Conservation (phyloP, 2,888 invertebrate genomes). For the Apodemia hepburni region DNA sequence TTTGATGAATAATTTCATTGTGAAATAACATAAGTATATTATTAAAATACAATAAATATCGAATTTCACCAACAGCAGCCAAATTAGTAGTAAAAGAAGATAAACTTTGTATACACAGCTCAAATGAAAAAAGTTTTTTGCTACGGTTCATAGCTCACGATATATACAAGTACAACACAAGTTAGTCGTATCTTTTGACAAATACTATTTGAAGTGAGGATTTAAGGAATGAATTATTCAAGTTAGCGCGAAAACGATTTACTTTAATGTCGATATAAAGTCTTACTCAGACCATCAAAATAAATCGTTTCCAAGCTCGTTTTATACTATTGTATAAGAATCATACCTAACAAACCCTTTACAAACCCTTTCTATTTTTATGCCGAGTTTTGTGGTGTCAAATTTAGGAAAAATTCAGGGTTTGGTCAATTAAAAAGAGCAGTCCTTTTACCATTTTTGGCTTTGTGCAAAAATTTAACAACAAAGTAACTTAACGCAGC, state of each 20-base stretch:
- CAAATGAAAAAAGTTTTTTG: too few relatives aligned
- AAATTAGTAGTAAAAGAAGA: too few relatives aligned
- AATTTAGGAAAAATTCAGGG: too few relatives aligned
- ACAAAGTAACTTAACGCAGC: too few relatives aligned
- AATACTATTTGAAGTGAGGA: conserved; percentile 54
- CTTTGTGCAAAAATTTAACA: too few relatives aligned
- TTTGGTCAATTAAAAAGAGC: too few relatives aligned
- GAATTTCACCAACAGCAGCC: too few relatives aligned
- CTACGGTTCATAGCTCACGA: not conserved
- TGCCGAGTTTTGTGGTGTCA: not conserved
- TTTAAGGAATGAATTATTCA: conserved; percentile 63
- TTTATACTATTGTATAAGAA: conserved; percentile 9
- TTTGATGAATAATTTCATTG: too few relatives aligned
- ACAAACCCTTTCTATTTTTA: conserved; percentile 1
- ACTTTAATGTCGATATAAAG: conserved; percentile 44
- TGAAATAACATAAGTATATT: too few relatives aligned
- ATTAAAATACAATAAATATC: too few relatives aligned
- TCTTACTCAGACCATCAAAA: conserved; percentile 31
- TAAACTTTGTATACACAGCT: too few relatives aligned
- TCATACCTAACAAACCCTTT: not conserved
- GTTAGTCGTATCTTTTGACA: conserved; percentile 9
- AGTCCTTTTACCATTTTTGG: too few relatives aligned
- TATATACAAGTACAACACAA: not conserved
- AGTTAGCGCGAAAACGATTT: conserved; percentile 44
- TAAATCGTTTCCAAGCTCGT: conserved; percentile 27